Evolutionary conservation across 2,113 vertebrate genomes (phyloP), one percentile per base, ranked within the genome.

Genomic region (Amblyopsis rosae): DNA sequence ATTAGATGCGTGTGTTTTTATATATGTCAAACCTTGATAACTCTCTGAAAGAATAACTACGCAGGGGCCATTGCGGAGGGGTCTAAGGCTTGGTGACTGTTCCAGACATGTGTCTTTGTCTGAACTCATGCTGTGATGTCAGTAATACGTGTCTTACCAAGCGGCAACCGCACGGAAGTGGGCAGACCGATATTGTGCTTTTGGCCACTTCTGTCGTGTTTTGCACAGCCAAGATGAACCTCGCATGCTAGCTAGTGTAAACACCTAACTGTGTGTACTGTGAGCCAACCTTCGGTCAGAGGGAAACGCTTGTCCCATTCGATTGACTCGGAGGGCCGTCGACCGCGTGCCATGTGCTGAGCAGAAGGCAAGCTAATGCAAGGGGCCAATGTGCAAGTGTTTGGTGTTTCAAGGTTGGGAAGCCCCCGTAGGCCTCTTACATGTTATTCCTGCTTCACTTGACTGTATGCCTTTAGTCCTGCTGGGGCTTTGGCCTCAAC

Each of bases 381-480:
- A 32, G 6, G 16, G 45, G 60, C 13, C n/a, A 47, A 35, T 3
- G 16, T 8, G 59, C 13, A 33, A n/a, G 50, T 12, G 50, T 12
- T 12, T 12, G 1, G 50, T 12, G 50, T 12, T 12, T 49, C 56
- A 9, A 47, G 69, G 51, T 33, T 63, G 51, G 9, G 10, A 58
- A 26, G 57, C 51, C n/a, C 45, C 26, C 17, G 46, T 16, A 41
- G 17, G 53, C 63, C 11, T 11, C 70, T 76, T 67, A 62, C 65
- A 50, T 82, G 76, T 72, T 74, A 69, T 82, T 75, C 59, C 32
- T 13, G 49, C 64, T 75, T 75, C 61, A 47, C 70, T 72, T 49
- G 61, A 63, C 72, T 5, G 58, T 46, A 5, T 80, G 76, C 78
- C 75, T 55, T 26, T 59, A 65, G 80, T 73, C 50, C 62, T 19